Evolutionary conservation across 1,140 invertebrate genomes (phyloP).

Genomic region (Melitaea cinxia): DNA sequence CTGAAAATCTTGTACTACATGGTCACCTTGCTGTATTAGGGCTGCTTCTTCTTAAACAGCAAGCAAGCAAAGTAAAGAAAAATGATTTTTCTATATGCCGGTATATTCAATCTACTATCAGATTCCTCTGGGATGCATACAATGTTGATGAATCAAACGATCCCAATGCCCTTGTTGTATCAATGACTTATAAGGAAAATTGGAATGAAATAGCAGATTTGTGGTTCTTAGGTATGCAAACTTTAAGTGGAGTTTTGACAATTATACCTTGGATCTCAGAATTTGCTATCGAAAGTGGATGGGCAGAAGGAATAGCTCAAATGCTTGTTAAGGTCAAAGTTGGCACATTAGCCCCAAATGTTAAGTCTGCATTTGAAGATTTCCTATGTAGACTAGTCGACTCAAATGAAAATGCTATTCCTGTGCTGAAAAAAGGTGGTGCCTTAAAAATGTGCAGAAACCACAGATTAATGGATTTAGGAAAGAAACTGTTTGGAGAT

Average conservation of each 20-base stretch:
- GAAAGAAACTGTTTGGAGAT: slow-evolving; percentile 92
- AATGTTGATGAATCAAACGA: slow-evolving; percentile 93
- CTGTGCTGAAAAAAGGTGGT: slow-evolving; percentile 92
- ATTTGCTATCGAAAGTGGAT: slow-evolving; percentile 95
- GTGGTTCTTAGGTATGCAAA: slow-evolving; percentile 97
- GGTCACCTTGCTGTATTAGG: slow-evolving; percentile 93
- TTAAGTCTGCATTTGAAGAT: slow-evolving; percentile 95
- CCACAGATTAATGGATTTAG: slow-evolving; percentile 93
- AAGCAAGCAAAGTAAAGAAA: slow-evolving; percentile 90
- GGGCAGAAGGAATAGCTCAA: slow-evolving; percentile 92
- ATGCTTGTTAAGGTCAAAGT: slow-evolving; percentile 91
- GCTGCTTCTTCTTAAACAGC: slow-evolving; percentile 91
- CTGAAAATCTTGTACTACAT: slow-evolving; percentile 91
- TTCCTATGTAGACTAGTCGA: slow-evolving; percentile 92
- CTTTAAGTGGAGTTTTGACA: slow-evolving; percentile 89
- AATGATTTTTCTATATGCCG: slow-evolving; percentile 93
- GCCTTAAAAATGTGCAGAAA: slow-evolving; percentile 91
- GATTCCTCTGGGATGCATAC: slow-evolving; percentile 96
- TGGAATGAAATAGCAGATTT: slow-evolving; percentile 95
- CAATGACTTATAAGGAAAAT: slow-evolving; percentile 91
- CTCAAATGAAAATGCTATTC: slow-evolving; percentile 87
- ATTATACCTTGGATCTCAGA: slow-evolving; percentile 94
- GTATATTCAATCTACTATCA: slow-evolving; percentile 93
- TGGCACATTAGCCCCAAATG: slow-evolving; percentile 89
- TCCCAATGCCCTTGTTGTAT: slow-evolving; percentile 89